These are phyloP conservation scores for Aporrectodea caliginosa DNA, from an alignment of 1,140 invertebrate species.

Conservation along the genomic window DNA sequence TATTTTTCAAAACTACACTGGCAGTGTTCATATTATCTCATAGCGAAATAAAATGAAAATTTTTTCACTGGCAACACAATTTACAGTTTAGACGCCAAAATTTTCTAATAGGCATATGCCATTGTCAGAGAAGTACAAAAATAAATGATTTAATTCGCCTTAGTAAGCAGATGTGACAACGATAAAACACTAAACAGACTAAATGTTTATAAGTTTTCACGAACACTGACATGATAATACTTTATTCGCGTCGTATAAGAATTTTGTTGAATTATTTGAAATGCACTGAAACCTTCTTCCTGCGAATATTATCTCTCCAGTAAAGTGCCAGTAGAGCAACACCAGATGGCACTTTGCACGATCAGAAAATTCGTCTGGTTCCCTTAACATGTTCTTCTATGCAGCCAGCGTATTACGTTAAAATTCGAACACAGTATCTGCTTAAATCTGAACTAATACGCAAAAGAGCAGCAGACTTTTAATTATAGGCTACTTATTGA, in stretches of 20 bases:
- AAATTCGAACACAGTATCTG: too few relatives aligned
- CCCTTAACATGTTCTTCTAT: too few relatives aligned
- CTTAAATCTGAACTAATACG: too few relatives aligned
- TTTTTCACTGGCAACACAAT: too few relatives aligned
- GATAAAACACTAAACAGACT: background rate
- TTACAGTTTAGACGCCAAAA: background rate
- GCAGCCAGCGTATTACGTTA: too few relatives aligned
- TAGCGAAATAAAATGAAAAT: background rate
- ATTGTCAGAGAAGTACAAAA: background rate
- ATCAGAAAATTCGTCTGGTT: background rate
- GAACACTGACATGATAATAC: background rate
- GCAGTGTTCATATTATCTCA: background rate
- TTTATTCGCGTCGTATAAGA: background rate
- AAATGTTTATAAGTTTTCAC: background rate
- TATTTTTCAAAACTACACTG: background rate
- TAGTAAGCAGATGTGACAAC: background rate
- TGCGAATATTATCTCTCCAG: background rate
- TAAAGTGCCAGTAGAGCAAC: too few relatives aligned
- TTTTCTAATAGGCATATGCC: background rate
- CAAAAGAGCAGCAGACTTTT: too few relatives aligned
- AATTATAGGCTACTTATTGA: too few relatives aligned
- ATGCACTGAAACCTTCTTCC: background rate
- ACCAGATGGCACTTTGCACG: background rate
- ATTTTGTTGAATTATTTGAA: background rate
- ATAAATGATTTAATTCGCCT: background rate